Conservation (phyloP, 2,113 vertebrate genomes). For the Oncorhynchus nerka region DNA sequence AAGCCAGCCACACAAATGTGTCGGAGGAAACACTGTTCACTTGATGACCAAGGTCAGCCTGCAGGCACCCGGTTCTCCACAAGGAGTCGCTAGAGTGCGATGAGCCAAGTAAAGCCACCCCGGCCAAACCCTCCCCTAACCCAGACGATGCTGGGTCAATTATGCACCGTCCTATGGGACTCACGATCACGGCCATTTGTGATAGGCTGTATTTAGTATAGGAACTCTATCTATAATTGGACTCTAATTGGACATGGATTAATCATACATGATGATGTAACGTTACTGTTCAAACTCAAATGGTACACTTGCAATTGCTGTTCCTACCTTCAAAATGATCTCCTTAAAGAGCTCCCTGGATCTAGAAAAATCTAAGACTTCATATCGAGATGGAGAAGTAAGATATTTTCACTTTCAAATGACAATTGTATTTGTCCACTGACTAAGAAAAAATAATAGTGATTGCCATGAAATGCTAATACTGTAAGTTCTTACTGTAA, state of each 20-base stretch:
- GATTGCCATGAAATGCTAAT: neutral
- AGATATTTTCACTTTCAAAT: slow-evolving; percentile 60
- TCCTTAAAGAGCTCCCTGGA: slow-evolving; percentile 73
- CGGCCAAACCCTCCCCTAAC: too few species aligned
- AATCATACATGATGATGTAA: slow-evolving; percentile 8
- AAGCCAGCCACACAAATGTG: too few species aligned
- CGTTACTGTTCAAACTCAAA: slow-evolving; percentile 36
- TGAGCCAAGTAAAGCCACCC: too few species aligned
- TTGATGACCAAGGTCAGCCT: too few species aligned
- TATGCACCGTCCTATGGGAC: too few species aligned
- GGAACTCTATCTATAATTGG: neutral
- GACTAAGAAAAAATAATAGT: neutral
- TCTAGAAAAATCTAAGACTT: slow-evolving; percentile 61
- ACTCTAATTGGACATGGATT: slow-evolving; percentile 8
- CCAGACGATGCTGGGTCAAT: too few species aligned
- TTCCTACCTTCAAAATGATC: slow-evolving; percentile 65
- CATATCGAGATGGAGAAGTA: slow-evolving; percentile 75
- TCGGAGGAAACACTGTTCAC: too few species aligned
- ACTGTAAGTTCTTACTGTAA: neutral
- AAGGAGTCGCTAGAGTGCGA: too few species aligned
- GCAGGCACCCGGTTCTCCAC: too few species aligned
- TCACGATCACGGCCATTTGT: too few species aligned
- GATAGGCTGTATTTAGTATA: neutral
- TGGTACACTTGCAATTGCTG: slow-evolving; percentile 51
- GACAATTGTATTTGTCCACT: neutral